phyloP scores from a whole-genome alignment of 2,888 invertebrate genomes.

The Teleiodes luculella region DNA sequence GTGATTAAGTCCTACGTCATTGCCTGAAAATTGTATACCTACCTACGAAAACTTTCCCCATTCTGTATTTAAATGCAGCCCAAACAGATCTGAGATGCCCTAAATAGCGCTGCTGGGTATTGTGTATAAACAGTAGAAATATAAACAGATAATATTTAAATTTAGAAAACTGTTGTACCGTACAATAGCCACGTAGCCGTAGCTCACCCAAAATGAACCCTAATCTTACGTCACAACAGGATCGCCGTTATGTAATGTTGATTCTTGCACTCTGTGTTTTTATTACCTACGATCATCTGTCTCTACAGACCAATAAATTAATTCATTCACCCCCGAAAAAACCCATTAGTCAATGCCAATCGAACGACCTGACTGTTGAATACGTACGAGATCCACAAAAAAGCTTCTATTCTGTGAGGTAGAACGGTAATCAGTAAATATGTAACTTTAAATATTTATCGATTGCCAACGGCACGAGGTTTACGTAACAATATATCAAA shows the following conservation, averaged over 20 bases:
- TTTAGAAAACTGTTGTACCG: neutral
- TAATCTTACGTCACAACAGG: slow-evolving; percentile 56
- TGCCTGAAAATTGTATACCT: too few relatives aligned
- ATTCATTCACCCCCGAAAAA: slow-evolving; percentile 10
- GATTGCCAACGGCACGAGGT: slow-evolving; percentile 49
- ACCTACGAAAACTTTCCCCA: too few relatives aligned
- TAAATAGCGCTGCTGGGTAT: neutral
- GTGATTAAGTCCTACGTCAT: too few relatives aligned
- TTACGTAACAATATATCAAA: slow-evolving; percentile 58
- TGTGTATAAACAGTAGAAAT: neutral
- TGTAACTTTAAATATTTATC: slow-evolving; percentile 50
- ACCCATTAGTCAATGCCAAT: slow-evolving; percentile 16
- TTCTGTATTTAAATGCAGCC: too few relatives aligned
- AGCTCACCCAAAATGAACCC: slow-evolving; percentile 5
- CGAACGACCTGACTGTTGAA: neutral
- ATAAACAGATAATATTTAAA: neutral
- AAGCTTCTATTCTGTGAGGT: neutral
- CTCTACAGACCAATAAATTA: neutral
- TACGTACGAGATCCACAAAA: neutral
- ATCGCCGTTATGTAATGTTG: slow-evolving; percentile 57
- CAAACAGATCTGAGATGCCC: neutral
- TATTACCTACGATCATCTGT: slow-evolving; percentile 8
- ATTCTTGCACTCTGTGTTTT: slow-evolving; percentile 21
- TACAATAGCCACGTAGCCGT: neutral
- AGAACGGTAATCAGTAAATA: slow-evolving; percentile 28